Evolutionary conservation across 2,113 vertebrate genomes (phyloP).

Genomic region (Podarcis raffonei): DNA sequence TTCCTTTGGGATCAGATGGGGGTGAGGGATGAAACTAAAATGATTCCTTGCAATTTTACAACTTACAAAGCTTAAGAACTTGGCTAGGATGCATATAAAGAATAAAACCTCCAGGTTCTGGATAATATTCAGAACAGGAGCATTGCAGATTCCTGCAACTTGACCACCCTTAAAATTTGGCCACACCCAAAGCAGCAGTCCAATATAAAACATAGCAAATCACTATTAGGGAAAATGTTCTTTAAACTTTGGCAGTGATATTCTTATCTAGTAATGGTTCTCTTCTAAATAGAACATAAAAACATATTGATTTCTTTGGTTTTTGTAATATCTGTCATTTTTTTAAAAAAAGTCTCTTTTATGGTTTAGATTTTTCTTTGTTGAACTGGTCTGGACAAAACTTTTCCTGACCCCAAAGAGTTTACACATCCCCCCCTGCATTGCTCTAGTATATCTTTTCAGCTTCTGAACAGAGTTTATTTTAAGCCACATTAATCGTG

Average conservation of each 20-base stretch:
- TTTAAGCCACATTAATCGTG: conserved; percentile 42
- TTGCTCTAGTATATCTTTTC: conserved; percentile 48
- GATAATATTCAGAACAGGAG: conserved; percentile 53
- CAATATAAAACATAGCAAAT: conserved; percentile 63
- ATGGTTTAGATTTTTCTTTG: conserved; percentile 27
- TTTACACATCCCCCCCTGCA: conserved; percentile 18
- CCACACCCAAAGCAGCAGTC: conserved; percentile 46
- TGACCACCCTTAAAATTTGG: conserved; percentile 61
- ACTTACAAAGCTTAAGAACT: background rate
- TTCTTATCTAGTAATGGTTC: conserved; percentile 56
- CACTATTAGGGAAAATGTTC: conserved; percentile 21
- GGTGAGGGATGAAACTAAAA: conserved; percentile 21
- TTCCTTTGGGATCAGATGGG: background rate
- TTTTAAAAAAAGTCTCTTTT: conserved; percentile 42
- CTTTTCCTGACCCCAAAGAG: conserved; percentile 2
- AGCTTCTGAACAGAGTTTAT: conserved; percentile 38
- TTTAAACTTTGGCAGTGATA: conserved; percentile 37
- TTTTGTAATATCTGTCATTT: conserved; percentile 36
- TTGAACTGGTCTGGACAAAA: conserved; percentile 30
- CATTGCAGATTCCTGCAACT: conserved; percentile 20
- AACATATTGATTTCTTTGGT: conserved; percentile 50
- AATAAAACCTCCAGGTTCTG: conserved; percentile 54
- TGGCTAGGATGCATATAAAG: conserved; percentile 43
- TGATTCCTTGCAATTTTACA: background rate
- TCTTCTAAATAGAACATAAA: conserved; percentile 60